phyloP scores from a whole-genome alignment of 2,888 invertebrate genomes.

The Heliconius ethilla region DNA sequence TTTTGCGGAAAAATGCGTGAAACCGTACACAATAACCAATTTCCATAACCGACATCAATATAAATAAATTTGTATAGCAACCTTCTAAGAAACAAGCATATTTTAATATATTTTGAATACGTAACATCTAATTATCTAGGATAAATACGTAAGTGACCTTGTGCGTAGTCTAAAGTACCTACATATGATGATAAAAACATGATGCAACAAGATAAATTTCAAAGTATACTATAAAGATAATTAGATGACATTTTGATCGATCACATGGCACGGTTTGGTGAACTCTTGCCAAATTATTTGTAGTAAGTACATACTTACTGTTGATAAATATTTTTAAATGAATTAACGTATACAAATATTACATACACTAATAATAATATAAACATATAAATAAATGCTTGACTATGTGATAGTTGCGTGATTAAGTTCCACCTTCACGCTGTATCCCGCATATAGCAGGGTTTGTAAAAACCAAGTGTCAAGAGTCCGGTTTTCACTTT shows the following conservation, averaged over 20 bases:
- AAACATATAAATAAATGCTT: too few relatives aligned
- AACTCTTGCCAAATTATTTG: conserved; percentile 7
- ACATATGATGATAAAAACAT: conserved; percentile 20
- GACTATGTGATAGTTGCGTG: too few relatives aligned
- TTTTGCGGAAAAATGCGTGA: not conserved
- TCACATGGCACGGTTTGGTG: conserved; percentile 1
- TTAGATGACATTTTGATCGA: conserved; percentile 2
- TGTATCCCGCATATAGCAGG: too few relatives aligned
- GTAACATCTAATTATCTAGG: not conserved
- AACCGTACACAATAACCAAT: not conserved
- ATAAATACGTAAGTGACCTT: conserved; percentile 29
- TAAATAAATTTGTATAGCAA: not conserved
- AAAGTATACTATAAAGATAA: not conserved
- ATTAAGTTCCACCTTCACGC: too few relatives aligned
- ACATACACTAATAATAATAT: too few relatives aligned
- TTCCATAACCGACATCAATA: not conserved
- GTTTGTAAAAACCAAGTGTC: too few relatives aligned
- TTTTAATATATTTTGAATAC: not conserved
- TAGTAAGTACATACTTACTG: not conserved
- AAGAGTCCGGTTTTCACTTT: too few relatives aligned
- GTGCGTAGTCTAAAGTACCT: not conserved
- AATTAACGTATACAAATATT: too few relatives aligned
- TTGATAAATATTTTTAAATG: not conserved
- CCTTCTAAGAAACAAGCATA: not conserved
- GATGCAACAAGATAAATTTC: conserved; percentile 19